Evolutionary conservation across 2,113 vertebrate genomes (phyloP).

Genomic region (Nannobrachium achirus): DNA sequence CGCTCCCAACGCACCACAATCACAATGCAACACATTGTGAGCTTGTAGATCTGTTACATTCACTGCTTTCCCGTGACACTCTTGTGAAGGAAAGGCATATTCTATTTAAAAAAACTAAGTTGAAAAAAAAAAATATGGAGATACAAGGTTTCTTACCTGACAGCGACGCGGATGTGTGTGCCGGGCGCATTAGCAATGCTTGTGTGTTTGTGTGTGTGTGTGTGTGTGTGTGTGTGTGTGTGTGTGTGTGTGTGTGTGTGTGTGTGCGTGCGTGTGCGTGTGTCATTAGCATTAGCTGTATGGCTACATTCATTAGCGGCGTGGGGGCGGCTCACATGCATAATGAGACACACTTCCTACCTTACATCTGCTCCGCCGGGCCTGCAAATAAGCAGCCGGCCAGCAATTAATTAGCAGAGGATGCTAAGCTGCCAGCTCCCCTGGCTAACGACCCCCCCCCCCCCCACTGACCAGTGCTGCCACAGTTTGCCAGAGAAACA

Average conservation of each 20-base stretch:
- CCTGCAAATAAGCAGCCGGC: constrained; percentile 29
- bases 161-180: too few relatives aligned
- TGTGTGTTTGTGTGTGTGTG: background rate
- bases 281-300: constrained; percentile 25
- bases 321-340: constrained; percentile 8
- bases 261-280: background rate
- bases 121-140: too few relatives aligned
- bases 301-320: constrained; percentile 17
- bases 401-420: constrained; percentile 41
- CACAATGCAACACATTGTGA: too few relatives aligned
- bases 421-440: constrained; percentile 39
- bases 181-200: constrained; percentile 1
- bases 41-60: too few relatives aligned
- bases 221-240: too few relatives aligned
- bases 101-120: too few relatives aligned
- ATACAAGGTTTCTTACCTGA: too few relatives aligned
- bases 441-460: background rate
- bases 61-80: too few relatives aligned
- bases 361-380: constrained; percentile 27
- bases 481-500: too few relatives aligned
- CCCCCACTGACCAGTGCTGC: background rate
- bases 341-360: constrained; percentile 11
- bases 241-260: too few relatives aligned
- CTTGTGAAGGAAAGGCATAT: too few relatives aligned
- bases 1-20: too few relatives aligned